Evolutionary conservation across 2,113 vertebrate genomes (phyloP).

Genomic region (Sclerurus mexicanus): DNA sequence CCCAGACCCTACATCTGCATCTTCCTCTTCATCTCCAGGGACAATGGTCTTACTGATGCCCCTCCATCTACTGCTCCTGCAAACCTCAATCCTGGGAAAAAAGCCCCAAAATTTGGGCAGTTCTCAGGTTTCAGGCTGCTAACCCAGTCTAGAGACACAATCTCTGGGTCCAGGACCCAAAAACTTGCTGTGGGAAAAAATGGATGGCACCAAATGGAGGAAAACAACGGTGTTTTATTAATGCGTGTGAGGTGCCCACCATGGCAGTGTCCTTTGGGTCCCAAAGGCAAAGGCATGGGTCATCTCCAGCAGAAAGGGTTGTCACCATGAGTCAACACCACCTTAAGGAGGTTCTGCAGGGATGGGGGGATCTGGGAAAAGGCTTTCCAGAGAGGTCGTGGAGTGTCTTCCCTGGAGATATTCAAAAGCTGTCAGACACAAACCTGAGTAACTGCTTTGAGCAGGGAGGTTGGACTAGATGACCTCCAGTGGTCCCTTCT

Average conservation of each 20-base stretch:
- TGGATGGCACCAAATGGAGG: not conserved
- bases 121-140: not conserved
- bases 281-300: fast-evolving
- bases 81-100: not conserved
- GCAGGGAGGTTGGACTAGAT: not conserved
- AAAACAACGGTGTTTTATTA: not conserved
- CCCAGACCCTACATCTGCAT: not conserved
- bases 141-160: not conserved
- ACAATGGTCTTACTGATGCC: not conserved
- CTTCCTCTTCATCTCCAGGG: not conserved
- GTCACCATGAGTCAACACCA: not conserved
- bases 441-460: not conserved
- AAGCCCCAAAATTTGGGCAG: not conserved
- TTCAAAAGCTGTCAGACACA: not conserved
- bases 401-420: not conserved
- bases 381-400: not conserved
- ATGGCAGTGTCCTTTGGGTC: not conserved
- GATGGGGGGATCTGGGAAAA: not conserved
- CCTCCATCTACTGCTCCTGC: not conserved
- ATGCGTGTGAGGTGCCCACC: not conserved
- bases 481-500: not conserved
- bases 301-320: not conserved
- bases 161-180: not conserved
- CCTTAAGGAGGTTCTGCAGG: not conserved
- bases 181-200: not conserved